These are phyloP conservation scores for Hyles euphorbiae DNA, from an alignment of 1,140 invertebrate genomes.

Conservation along the genomic window DNA sequence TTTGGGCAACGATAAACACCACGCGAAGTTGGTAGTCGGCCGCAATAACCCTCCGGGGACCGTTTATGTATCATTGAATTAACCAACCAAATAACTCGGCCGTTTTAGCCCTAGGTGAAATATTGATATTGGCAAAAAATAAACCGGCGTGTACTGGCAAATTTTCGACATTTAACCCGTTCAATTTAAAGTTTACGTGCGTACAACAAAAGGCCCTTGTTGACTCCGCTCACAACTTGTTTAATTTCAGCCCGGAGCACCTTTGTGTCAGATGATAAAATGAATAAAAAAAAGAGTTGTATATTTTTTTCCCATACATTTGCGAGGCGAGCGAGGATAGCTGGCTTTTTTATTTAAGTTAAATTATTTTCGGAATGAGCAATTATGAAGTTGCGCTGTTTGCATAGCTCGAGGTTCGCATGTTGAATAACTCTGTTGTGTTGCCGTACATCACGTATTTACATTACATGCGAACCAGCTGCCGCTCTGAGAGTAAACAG, in stretches of 20 bases:
- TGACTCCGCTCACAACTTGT: conserved; percentile 18
- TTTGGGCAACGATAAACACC: too few species aligned
- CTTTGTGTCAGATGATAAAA: conserved; percentile 31
- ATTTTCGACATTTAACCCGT: conserved; percentile 16
- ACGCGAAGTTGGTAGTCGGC: too few species aligned
- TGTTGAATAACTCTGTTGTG: too few species aligned
- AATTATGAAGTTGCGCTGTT: too few species aligned
- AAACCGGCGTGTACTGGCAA: conserved; percentile 10
- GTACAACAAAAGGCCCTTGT: conserved; percentile 7
- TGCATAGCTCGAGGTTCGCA: too few species aligned
- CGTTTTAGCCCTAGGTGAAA: conserved; percentile 24
- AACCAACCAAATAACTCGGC: conserved; percentile 25
- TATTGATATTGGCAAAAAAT: conserved; percentile 28
- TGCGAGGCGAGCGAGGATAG: conserved; percentile 1
- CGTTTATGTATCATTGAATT: conserved; percentile 19
- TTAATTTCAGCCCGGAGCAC: conserved; percentile 32
- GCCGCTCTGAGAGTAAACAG: too few species aligned
- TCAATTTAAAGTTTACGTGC: conserved; percentile 14
- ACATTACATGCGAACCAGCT: too few species aligned
- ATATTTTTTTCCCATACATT: conserved; percentile 18
- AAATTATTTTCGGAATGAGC: too few species aligned
- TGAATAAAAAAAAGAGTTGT: conserved; percentile 18
- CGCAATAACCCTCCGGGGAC: background rate
- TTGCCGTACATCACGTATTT: too few species aligned
- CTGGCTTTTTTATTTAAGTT: too few species aligned